A percentile compares a stretch with the other conserved stretches of the same genome.
phyloP scores from a whole-genome alignment of 2,888 invertebrate genomes.

The Epirrita christyi region DNA sequence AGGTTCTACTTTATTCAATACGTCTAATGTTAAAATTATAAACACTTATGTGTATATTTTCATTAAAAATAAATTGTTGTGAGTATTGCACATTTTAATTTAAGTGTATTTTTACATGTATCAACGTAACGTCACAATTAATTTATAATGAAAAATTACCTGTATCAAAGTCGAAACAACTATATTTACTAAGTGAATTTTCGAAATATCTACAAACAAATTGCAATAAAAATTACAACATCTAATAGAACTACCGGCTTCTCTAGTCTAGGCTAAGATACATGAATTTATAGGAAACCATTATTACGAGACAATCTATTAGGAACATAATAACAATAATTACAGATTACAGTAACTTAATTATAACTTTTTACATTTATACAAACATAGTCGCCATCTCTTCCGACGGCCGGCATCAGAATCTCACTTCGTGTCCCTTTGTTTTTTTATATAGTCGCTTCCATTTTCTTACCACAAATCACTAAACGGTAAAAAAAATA shows the following conservation, averaged over 20 bases:
- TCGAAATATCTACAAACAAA: constrained; percentile 31
- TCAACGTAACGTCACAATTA: not conserved
- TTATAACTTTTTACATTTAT: constrained; percentile 75
- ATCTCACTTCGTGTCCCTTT: constrained; percentile 21
- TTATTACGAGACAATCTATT: constrained; percentile 73
- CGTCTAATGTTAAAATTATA: constrained; percentile 38
- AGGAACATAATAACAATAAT: constrained; percentile 82
- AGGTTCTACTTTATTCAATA: constrained; percentile 15
- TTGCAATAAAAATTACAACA: constrained; percentile 35
- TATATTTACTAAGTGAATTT: constrained; percentile 24
- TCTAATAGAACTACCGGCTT: constrained; percentile 34
- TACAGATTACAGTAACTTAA: constrained; percentile 69
- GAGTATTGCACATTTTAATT: constrained; percentile 63
- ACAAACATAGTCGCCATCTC: constrained; percentile 32
- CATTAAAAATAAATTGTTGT: constrained; percentile 63
- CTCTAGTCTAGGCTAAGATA: constrained; percentile 39
- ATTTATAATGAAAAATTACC: constrained; percentile 6
- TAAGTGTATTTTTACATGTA: constrained; percentile 17
- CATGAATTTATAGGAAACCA: constrained; percentile 63
- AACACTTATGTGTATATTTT: constrained; percentile 49
- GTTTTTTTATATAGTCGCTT: constrained; percentile 26
- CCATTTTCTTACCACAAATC: not conserved
- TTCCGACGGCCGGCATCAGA: constrained; percentile 2
- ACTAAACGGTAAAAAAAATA: constrained; percentile 8
- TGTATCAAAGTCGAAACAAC: constrained; percentile 30